Conservation (phyloP, 2,797 vertebrate genomes). For the Pogoniulus pusillus region DNA sequence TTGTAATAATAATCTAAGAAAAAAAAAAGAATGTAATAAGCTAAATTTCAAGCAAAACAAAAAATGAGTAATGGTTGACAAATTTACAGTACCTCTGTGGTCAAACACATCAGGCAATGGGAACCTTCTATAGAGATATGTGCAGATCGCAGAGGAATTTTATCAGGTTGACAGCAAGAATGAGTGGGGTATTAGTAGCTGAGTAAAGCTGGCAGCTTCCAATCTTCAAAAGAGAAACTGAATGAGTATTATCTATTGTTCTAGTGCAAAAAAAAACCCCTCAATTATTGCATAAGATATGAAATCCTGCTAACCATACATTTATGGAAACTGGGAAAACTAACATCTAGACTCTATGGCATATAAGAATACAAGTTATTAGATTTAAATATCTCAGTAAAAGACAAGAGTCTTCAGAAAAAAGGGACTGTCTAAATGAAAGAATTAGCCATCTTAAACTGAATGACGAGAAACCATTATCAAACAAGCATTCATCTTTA, state of each 20-base stretch:
- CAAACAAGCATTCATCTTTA: not conserved
- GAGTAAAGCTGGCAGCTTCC: not conserved
- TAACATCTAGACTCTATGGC: constrained; percentile 46
- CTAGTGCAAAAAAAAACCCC: not conserved
- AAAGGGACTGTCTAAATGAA: not conserved
- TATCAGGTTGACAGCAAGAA: not conserved
- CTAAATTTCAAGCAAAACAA: not conserved
- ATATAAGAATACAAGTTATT: not conserved
- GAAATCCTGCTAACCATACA: not conserved
- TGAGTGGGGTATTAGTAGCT: not conserved
- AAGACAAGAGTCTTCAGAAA: no score
- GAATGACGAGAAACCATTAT: not conserved
- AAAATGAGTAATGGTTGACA: not conserved
- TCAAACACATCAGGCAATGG: not conserved
- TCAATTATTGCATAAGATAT: not conserved
- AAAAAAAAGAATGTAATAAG: not conserved
- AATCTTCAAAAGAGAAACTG: not conserved
- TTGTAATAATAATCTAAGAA: not conserved
- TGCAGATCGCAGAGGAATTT: not conserved
- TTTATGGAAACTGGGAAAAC: constrained; percentile 33
- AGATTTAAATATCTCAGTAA: constrained; percentile 8
- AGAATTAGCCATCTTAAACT: not conserved
- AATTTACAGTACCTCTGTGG: not conserved
- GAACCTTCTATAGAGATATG: not conserved
- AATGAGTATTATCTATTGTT: not conserved